Evolutionary conservation across 1,140 invertebrate genomes (phyloP).

Genomic region (Potamilus streckersoni): DNA sequence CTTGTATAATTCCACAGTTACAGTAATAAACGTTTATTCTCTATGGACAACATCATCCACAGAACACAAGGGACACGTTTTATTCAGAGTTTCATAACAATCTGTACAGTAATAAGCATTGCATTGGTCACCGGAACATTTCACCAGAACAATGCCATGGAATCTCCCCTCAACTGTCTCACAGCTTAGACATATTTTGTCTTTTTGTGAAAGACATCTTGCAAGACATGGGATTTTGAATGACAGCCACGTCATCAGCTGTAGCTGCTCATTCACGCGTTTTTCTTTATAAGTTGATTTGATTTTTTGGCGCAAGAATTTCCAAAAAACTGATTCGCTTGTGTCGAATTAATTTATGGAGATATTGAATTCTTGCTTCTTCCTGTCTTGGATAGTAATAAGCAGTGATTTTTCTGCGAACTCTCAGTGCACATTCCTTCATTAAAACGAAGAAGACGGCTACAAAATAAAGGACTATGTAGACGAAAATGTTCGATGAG

Average conservation of each 20-base stretch:
- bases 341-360: constrained; percentile 31
- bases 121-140: constrained; percentile 13
- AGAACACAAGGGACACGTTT: constrained; percentile 17
- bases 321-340: constrained; percentile 19
- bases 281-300: constrained; percentile 20
- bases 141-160: constrained; percentile 6
- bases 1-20: too few relatives aligned
- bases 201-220: constrained; percentile 10
- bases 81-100: constrained; percentile 6
- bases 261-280: constrained; percentile 16
- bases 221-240: constrained; percentile 16
- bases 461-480: constrained; percentile 12
- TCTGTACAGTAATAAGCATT: constrained; percentile 21
- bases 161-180: constrained; percentile 13
- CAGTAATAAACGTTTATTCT: not conserved
- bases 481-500: constrained; percentile 1
- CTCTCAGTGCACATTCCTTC: constrained; percentile 26
- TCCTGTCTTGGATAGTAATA: constrained; percentile 33
- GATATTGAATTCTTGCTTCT: constrained; percentile 25
- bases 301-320: constrained; percentile 23
- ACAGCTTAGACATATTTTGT: constrained; percentile 17
- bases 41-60: constrained; percentile 2
- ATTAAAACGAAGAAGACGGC: constrained; percentile 18
- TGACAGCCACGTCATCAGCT: constrained; percentile 19
- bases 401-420: constrained; percentile 17